Conservation (phyloP, 2,113 vertebrate species). For the Microtus richardsoni region DNA sequence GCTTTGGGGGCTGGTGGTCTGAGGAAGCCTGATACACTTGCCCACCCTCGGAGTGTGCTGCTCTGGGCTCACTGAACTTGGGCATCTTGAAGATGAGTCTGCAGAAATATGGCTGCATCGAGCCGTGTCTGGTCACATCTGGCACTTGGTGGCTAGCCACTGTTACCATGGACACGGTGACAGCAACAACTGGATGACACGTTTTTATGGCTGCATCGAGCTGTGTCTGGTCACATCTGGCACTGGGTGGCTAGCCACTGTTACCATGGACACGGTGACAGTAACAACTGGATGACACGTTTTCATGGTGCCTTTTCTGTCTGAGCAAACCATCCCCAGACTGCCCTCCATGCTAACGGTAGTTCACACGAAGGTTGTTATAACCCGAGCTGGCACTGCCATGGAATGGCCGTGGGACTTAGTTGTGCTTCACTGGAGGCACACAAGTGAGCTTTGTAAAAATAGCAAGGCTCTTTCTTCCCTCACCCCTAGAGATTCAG, state of each 20-base stretch:
- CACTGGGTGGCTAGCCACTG: not conserved
- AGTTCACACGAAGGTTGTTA: not conserved
- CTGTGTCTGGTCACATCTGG: too few species aligned
- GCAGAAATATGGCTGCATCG: not conserved
- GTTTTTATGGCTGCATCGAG: not conserved
- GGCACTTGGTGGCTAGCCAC: too few species aligned
- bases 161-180: rapidly evolving
- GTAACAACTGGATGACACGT: not conserved
- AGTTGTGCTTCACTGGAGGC: not conserved
- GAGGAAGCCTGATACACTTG: not conserved
- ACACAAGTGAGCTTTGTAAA: not conserved
- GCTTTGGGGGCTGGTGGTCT: not conserved
- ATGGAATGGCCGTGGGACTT: not conserved
- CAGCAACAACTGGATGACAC: not conserved
- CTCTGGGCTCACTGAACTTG: not conserved
- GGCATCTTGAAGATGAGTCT: not conserved
- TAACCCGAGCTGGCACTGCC: not conserved
- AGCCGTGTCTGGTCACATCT: too few species aligned
- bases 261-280: rapidly evolving
- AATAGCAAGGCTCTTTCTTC: not conserved
- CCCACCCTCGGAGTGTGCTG: not conserved
- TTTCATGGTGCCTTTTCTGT: not conserved
- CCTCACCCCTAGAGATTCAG: not conserved
- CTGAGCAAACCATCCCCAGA: too few species aligned
- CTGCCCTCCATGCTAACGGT: not conserved